Evolutionary conservation across 2,888 invertebrate species (phyloP).

Genomic region (Tribolium freemani): DNA sequence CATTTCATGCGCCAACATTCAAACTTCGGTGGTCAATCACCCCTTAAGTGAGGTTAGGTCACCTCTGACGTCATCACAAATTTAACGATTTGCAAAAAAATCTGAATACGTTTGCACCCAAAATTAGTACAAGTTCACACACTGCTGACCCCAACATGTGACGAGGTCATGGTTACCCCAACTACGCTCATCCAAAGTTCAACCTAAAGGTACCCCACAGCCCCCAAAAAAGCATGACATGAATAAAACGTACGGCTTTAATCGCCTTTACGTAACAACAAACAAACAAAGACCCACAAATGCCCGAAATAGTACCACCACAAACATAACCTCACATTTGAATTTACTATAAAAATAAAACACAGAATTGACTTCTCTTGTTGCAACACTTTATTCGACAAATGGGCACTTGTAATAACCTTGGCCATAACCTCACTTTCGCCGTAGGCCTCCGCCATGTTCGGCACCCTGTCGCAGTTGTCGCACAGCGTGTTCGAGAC

Average conservation of each 20-base stretch:
- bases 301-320: no score
- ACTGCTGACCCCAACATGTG: background rate
- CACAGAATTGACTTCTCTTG: no score
- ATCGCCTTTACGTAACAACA: no score
- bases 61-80: background rate
- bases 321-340: no score
- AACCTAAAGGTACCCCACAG: background rate
- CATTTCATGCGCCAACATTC: conserved; percentile 3
- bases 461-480: conserved; percentile 35
- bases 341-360: no score
- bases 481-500: conserved; percentile 38
- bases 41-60: conserved; percentile 27
- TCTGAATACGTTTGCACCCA: background rate
- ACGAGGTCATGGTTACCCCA: background rate
- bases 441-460: conserved; percentile 19
- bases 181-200: background rate
- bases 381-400: no score
- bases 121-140: background rate
- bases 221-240: no score
- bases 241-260: no score
- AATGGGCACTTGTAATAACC: no score
- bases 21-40: conserved; percentile 6
- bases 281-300: no score
- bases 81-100: background rate
- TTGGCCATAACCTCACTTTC: no score